Evolutionary conservation across 2,113 vertebrate genomes (phyloP).

Genomic region (Monopterus albus): DNA sequence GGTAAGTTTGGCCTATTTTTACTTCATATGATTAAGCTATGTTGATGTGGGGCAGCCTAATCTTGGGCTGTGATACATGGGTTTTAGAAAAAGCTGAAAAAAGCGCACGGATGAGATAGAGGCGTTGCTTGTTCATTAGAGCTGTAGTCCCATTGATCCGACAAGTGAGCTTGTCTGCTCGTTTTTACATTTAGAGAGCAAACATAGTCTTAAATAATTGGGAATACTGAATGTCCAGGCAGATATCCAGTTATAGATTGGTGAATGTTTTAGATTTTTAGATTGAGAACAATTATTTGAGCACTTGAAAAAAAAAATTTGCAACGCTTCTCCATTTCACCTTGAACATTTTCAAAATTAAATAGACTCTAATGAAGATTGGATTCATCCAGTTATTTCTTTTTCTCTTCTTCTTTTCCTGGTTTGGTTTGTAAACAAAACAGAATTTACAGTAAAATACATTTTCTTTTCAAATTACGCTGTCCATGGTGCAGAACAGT

Average conservation of each 20-base stretch:
- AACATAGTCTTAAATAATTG: too few species aligned
- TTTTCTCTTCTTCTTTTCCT: too few species aligned
- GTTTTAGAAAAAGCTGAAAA: not conserved
- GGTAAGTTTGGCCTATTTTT: slow-evolving; percentile 74
- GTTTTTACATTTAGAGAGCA: not conserved
- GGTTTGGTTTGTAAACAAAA: too few species aligned
- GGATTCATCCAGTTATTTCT: not conserved
- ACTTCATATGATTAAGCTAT: slow-evolving; percentile 4
- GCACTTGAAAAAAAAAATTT: too few species aligned
- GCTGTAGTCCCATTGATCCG: slow-evolving; percentile 37
- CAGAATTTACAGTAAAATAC: too few species aligned
- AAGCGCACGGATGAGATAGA: slow-evolving; percentile 14
- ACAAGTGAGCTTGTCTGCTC: slow-evolving; percentile 10
- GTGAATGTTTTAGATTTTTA: too few species aligned
- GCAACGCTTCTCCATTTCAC: not conserved
- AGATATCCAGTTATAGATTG: too few species aligned
- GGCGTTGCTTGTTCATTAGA: slow-evolving; percentile 30
- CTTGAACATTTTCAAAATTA: not conserved
- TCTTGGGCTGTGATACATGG: not conserved
- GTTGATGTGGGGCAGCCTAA: not conserved
- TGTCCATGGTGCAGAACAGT: slow-evolving; percentile 35
- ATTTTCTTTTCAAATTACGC: too few species aligned
- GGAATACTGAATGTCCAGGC: not conserved
- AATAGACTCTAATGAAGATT: not conserved
- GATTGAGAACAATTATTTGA: too few species aligned